phyloP scores from a whole-genome alignment of 2,797 vertebrate genomes.

The Perdix hodgsoniae region DNA sequence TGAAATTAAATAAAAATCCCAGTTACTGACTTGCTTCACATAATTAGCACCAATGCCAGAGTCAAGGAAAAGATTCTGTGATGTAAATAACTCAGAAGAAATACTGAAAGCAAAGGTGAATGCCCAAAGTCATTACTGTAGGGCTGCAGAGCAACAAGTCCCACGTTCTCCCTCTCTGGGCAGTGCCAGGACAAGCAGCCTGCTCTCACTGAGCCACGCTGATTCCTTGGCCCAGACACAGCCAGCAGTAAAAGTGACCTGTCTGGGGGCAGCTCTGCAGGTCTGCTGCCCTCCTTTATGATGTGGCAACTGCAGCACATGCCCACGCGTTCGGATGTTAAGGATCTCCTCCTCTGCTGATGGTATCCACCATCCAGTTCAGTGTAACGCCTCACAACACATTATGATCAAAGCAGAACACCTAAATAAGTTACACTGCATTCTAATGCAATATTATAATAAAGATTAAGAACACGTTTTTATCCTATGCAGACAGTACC shows the following conservation, averaged over 20 bases:
- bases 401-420: conserved; percentile 44
- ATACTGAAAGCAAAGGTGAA: background rate
- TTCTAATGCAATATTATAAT: background rate
- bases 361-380: background rate
- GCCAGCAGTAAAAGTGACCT: background rate
- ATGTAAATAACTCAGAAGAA: background rate
- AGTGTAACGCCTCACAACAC: accelerated
- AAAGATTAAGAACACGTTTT: background rate
- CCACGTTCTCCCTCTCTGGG: background rate
- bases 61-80: background rate
- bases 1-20: conserved; percentile 3
- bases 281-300: conserved; percentile 13
- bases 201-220: background rate
- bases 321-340: background rate
- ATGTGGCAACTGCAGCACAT: background rate
- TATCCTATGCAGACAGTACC: background rate
- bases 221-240: background rate
- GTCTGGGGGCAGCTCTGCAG: background rate
- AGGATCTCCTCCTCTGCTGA: conserved; percentile 8
- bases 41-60: background rate
- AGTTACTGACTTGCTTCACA: background rate
- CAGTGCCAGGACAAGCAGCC: background rate
- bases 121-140: background rate
- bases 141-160: background rate
- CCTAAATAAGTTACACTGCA: background rate